phyloP scores from a whole-genome alignment of 2,888 invertebrate genomes.

The Germaria angustata region DNA sequence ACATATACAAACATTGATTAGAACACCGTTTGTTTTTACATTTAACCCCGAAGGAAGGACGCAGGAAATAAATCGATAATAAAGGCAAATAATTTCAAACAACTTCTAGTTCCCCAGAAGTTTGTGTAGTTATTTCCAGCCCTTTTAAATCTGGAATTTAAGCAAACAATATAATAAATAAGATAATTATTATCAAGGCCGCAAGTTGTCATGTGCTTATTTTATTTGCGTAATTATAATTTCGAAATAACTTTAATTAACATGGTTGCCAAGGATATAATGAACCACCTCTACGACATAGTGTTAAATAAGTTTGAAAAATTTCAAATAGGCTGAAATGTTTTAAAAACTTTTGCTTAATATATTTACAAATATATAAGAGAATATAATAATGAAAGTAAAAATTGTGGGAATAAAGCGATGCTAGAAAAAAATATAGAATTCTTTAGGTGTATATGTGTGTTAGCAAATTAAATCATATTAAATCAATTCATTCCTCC shows the following conservation, averaged over 20 bases:
- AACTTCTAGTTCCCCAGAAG: background rate
- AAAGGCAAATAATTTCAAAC: background rate
- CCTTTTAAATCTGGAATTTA: background rate
- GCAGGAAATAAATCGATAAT: background rate
- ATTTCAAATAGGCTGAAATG: background rate
- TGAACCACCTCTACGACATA: background rate
- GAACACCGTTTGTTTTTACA: background rate
- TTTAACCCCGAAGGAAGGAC: background rate
- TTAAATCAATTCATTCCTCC: too few relatives aligned
- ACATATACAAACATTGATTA: constrained; percentile 8
- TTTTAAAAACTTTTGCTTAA: background rate
- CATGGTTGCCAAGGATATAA: background rate
- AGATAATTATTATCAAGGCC: background rate
- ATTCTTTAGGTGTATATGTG: too few relatives aligned
- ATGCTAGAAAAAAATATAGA: too few relatives aligned
- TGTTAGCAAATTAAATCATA: too few relatives aligned
- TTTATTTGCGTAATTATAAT: background rate
- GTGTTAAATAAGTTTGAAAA: background rate
- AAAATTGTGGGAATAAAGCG: too few relatives aligned
- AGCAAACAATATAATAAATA: background rate
- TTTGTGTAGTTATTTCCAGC: background rate
- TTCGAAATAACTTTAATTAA: background rate
- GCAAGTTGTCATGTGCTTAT: background rate
- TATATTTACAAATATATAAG: too few relatives aligned
- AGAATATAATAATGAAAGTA: too few relatives aligned